These are phyloP conservation scores for Thalpophila matura DNA, from an alignment of 2,888 invertebrate species.

Conservation along the genomic window DNA sequence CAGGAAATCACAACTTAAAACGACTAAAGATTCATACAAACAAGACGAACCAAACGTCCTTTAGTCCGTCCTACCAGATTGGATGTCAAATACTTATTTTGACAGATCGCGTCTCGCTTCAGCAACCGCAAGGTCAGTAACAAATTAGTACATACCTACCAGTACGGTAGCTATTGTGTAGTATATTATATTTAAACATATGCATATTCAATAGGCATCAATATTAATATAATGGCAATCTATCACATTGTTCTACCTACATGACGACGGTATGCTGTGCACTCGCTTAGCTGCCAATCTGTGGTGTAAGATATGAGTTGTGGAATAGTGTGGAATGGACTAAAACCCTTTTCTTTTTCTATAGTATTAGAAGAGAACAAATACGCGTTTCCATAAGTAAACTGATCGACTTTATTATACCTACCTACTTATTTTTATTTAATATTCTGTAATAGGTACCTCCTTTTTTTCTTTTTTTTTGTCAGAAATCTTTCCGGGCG, in stretches of 20 bases:
- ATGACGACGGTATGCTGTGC: constrained; percentile 59
- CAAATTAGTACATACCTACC: constrained; percentile 53
- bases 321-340: too few relatives aligned
- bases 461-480: too few relatives aligned
- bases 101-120: constrained; percentile 36
- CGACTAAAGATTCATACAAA: constrained; percentile 17
- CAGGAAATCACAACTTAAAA: constrained; percentile 23
- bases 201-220: constrained; percentile 80
- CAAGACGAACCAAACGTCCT: constrained; percentile 24
- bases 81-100: constrained; percentile 59
- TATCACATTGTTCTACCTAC: constrained; percentile 81
- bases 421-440: too few relatives aligned
- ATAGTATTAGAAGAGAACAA: too few relatives aligned
- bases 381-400: too few relatives aligned
- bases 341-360: too few relatives aligned
- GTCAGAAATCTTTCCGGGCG: too few relatives aligned
- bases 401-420: too few relatives aligned
- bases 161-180: constrained; percentile 43
- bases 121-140: constrained; percentile 49
- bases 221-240: constrained; percentile 69
- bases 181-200: constrained; percentile 54
- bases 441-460: too few relatives aligned
- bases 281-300: constrained; percentile 37
- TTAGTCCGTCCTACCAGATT: constrained; percentile 11
- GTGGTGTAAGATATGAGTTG: constrained; percentile 34